Conservation (phyloP, 30 jellyfish, hydroid and myxozoan genomes). For the Aurelia aurita complex sp. Pacific region DNA sequence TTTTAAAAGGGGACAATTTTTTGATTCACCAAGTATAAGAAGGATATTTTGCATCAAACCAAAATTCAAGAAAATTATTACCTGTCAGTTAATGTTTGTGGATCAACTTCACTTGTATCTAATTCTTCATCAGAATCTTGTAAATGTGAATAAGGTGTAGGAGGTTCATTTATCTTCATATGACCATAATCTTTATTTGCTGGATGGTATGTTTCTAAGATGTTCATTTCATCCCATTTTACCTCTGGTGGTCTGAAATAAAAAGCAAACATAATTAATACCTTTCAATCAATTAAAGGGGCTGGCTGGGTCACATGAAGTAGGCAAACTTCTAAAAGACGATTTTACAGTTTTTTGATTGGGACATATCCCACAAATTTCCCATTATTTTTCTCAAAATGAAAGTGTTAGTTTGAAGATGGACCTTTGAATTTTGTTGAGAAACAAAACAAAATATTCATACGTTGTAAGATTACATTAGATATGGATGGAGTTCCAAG, state of each 20-base stretch:
- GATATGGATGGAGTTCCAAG: too few species aligned
- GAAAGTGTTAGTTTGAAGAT: too few species aligned
- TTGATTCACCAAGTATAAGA: neutral
- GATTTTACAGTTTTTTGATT: too few species aligned
- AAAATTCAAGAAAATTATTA: neutral
- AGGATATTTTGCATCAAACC: neutral
- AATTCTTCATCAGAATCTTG: constrained; percentile 65
- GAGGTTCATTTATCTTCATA: constrained; percentile 99
- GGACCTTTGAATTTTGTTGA: too few species aligned
- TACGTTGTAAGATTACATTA: too few species aligned
- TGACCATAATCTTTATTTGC: constrained; percentile 99
- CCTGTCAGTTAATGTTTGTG: constrained; percentile 56
- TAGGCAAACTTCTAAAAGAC: too few species aligned
- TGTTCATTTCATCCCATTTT: constrained; percentile 99
- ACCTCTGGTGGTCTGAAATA: constrained; percentile 71
- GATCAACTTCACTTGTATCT: constrained; percentile 61
- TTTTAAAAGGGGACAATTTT: too few species aligned
- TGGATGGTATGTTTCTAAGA: constrained; percentile 96
- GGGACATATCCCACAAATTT: too few species aligned
- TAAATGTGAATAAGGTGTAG: constrained; percentile 91
- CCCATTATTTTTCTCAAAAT: too few species aligned
- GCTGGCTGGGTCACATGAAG: too few species aligned
- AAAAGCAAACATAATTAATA: neutral
- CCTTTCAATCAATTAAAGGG: too few species aligned
- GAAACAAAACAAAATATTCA: too few species aligned